Evolutionary conservation across 2,113 vertebrate genomes (phyloP), one percentile per base, ranked within the genome.

Genomic region (Cryptotis parvus): DNA sequence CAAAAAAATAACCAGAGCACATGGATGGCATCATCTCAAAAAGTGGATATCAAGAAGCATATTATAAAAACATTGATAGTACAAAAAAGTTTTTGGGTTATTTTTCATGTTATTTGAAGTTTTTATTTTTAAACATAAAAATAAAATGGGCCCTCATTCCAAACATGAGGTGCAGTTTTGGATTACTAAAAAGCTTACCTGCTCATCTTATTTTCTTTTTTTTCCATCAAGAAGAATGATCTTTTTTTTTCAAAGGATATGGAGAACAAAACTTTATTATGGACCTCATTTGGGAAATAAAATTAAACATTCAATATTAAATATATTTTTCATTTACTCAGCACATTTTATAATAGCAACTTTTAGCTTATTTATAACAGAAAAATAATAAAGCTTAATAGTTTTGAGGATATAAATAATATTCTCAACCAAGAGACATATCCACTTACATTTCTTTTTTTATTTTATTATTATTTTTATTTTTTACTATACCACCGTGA

Each of bases 1-100:
- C 20, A 58, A 58, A 58, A 22, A 24, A 58, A 43, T 35, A 8
- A n/a, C n/a, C n/a, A 65, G 27, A 16, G 9, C 24, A 86, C 83
- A n/a, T 16, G n/a, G n/a, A 61, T 63, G 41, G 31, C 43, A 66
- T 9, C 37, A 22, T 31, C 41, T 63, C 66, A 33, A 72, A 89
- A 85, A 61, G 85, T 61, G 81, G 43, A 52, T 72, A 31, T 91
- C 79, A 89, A 39, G 65, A 90, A 91, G 15, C 77, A 75, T 83
- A 33, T 74, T 92, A 27, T n/a, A 55, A 79, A 90, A 87, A 84
- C 12, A 72, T 39, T 33, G 26, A 15, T 65, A 65, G 55, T 26
- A 69, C 37, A 41, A 35, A 72, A 73, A 39, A 35, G 43, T 9
- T 22, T 84, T 69, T 80, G 76, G 45, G 22, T 82, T 81, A 77